Conservation (phyloP, 2,797 vertebrate species). For the Peromyscus melanophrys region DNA sequence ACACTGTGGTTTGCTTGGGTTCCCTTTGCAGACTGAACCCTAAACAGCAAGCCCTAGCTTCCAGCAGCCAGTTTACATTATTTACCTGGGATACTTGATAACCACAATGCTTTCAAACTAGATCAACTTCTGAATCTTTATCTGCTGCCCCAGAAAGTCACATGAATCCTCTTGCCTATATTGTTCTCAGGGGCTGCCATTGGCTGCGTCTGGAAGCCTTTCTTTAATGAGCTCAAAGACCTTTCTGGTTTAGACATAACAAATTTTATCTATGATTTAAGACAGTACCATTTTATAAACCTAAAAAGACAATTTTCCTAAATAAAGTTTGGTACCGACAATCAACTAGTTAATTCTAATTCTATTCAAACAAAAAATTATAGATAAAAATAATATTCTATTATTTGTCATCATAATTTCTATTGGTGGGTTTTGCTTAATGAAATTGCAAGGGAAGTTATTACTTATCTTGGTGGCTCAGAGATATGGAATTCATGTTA, state of each 20-base stretch:
- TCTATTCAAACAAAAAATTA: background rate
- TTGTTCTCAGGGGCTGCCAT: background rate
- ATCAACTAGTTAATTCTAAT: background rate
- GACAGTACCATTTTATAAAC: background rate
- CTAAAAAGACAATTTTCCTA: background rate
- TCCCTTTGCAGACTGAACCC: background rate
- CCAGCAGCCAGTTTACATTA: background rate
- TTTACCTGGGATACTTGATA: background rate
- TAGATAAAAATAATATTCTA: background rate
- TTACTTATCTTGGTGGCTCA: background rate
- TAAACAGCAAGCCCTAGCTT: background rate
- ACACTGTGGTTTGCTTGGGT: background rate
- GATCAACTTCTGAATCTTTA: background rate
- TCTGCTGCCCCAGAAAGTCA: background rate
- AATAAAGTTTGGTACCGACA: background rate
- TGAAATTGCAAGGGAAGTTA: background rate
- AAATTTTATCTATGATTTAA: background rate
- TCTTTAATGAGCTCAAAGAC: background rate
- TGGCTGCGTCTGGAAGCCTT: background rate
- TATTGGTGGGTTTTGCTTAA: background rate
- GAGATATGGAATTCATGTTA: background rate
- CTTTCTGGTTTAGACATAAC: background rate
- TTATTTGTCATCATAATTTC: background rate
- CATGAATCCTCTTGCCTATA: rapidly evolving
- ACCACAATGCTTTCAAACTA: background rate